Evolutionary conservation across 2,113 vertebrate genomes (phyloP).

Genomic region (Strigops habroptila): DNA sequence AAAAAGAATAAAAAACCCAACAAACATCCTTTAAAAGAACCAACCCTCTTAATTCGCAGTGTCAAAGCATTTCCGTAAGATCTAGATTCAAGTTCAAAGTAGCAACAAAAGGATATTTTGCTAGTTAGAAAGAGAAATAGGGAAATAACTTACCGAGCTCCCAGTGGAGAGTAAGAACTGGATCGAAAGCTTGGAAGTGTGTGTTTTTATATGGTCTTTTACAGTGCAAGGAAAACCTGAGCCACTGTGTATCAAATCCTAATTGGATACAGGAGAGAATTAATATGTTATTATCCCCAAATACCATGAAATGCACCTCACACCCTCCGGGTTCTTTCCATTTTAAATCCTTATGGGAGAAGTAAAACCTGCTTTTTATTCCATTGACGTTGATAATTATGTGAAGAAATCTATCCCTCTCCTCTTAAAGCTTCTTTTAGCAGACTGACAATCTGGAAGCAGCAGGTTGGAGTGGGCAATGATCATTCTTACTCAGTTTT

Average conservation of each 20-base stretch:
- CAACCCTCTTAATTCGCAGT: neutral
- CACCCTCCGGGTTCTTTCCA: neutral
- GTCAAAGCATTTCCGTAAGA: neutral
- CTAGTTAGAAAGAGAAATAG: neutral
- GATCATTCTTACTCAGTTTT: rapidly evolving
- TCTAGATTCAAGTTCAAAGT: neutral
- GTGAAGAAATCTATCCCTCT: neutral
- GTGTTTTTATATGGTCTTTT: slow-evolving; percentile 8
- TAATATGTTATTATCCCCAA: neutral
- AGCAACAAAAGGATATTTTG: neutral
- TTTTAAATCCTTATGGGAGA: neutral
- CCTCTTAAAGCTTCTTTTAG: neutral
- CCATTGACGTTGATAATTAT: neutral
- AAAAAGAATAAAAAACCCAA: neutral
- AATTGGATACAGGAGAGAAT: neutral
- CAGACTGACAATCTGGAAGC: rapidly evolving
- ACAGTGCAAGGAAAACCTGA: slow-evolving; percentile 7
- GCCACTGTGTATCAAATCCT: neutral
- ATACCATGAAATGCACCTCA: neutral
- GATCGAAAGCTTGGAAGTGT: neutral
- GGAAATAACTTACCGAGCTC: slow-evolving; percentile 30
- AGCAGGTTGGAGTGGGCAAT: rapidly evolving
- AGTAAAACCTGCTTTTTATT: neutral
- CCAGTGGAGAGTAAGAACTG: neutral
- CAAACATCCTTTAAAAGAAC: neutral